These are phyloP conservation scores for Forbesichthys agassizii DNA, from an alignment of 2,113 vertebrate genomes.

Conservation along the genomic window DNA sequence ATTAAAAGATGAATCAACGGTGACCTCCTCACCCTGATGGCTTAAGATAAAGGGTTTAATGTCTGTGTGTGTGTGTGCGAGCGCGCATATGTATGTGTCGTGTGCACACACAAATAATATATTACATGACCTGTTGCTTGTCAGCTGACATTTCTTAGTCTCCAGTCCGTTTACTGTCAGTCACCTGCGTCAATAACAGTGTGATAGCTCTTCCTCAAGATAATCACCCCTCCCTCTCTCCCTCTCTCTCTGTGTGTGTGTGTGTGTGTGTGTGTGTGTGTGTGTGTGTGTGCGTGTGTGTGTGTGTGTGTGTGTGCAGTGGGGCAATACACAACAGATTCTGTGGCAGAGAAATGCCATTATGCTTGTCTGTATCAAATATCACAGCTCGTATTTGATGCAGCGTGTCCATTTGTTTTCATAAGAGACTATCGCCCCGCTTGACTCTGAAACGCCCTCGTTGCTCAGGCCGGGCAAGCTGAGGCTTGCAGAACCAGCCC, in stretches of 20 bases:
- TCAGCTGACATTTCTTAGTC: constrained; percentile 38
- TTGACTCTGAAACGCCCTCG: constrained; percentile 66
- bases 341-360: constrained; percentile 26
- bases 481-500: constrained; percentile 66
- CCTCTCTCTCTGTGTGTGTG: no score
- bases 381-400: constrained; percentile 33
- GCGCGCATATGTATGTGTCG: constrained; percentile 9
- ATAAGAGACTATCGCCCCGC: not conserved
- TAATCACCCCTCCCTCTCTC: constrained; percentile 22
- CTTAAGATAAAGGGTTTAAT: constrained; percentile 19
- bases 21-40: constrained; percentile 30
- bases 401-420: constrained; percentile 35
- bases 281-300: not conserved
- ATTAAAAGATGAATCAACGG: constrained; percentile 49
- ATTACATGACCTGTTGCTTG: constrained; percentile 18
- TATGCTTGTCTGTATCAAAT: constrained; percentile 36
- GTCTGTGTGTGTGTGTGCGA: constrained; percentile 8
- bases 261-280: no score
- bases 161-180: constrained; percentile 41
- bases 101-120: constrained; percentile 11
- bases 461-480: constrained; percentile 68
- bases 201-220: constrained; percentile 57
- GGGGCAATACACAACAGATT: constrained; percentile 25
- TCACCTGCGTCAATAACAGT: constrained; percentile 62
- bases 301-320: not conserved